A percentile compares a stretch with the other conserved stretches of the same genome.
These are phyloP conservation scores for Chondrosia reniformis DNA, from an alignment of 37 sponge, comb jelly and placozoan species.

Conservation along the genomic window DNA sequence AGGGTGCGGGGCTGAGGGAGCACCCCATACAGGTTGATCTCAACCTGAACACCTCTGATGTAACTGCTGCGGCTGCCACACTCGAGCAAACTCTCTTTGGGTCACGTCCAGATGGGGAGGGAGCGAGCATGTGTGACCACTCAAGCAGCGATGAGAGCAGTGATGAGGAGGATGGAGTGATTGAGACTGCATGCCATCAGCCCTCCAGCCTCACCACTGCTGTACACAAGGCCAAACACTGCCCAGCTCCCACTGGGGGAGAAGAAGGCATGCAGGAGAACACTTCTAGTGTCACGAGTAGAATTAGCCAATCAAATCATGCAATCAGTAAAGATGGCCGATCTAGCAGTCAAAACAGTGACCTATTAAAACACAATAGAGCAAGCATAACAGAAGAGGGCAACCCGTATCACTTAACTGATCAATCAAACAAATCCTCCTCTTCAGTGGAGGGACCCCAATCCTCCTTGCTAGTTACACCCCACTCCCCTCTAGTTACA, in stretches of 20 bases:
- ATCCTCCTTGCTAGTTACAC: no score
- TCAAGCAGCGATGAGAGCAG: background rate
- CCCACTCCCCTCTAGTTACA: no score
- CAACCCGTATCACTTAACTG: no score
- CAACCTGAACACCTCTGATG: background rate
- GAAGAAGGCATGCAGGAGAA: background rate
- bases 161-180: background rate
- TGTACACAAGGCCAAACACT: background rate
- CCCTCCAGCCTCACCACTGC: background rate
- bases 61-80: background rate
- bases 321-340: no score
- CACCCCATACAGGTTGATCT: constrained; percentile 11
- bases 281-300: no score
- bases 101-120: constrained; percentile 11
- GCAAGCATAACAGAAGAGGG: no score
- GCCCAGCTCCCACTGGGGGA: no score
- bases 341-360: no score
- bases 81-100: constrained; percentile 1
- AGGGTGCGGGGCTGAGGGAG: background rate
- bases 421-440: no score
- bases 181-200: background rate
- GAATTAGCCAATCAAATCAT: no score
- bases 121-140: constrained; percentile 6
- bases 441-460: no score
- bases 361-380: no score